Conservation (phyloP, 1,140 invertebrate genomes). For the Lerema accius region DNA sequence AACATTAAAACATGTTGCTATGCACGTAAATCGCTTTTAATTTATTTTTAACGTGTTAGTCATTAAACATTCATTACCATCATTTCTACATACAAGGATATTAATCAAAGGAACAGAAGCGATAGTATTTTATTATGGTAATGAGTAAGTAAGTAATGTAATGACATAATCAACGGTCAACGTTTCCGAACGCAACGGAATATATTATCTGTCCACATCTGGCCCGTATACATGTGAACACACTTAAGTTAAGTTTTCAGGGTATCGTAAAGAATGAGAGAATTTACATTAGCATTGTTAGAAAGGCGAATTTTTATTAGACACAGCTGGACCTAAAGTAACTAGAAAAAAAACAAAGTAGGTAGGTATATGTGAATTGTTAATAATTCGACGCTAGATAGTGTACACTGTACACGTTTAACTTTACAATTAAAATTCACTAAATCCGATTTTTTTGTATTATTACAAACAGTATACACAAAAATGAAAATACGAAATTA, state of each 20-base stretch:
- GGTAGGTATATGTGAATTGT: no score
- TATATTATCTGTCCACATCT: conserved; percentile 53
- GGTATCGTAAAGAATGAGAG: neutral
- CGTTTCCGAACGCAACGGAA: conserved; percentile 36
- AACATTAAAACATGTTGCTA: no score
- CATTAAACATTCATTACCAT: conserved; percentile 29
- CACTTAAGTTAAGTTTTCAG: conserved; percentile 38
- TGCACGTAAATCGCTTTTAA: neutral
- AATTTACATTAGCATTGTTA: no score
- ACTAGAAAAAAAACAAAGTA: no score
- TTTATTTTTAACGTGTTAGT: neutral
- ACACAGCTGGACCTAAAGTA: no score
- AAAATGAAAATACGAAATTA: no score
- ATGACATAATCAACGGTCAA: conserved; percentile 48
- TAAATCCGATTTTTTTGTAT: no score
- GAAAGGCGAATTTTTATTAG: no score
- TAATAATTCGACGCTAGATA: no score
- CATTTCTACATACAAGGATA: conserved; percentile 18
- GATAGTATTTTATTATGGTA: conserved; percentile 33
- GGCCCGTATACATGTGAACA: conserved; percentile 57
- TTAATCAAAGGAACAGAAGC: conserved; percentile 27
- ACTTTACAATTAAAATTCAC: no score
- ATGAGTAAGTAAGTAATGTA: conserved; percentile 34
- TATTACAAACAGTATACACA: no score
- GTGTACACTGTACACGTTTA: no score